Evolutionary conservation across 2,888 invertebrate genomes (phyloP), one percentile per base, ranked within the genome.

Genomic region (Dynastes hyllus): DNA sequence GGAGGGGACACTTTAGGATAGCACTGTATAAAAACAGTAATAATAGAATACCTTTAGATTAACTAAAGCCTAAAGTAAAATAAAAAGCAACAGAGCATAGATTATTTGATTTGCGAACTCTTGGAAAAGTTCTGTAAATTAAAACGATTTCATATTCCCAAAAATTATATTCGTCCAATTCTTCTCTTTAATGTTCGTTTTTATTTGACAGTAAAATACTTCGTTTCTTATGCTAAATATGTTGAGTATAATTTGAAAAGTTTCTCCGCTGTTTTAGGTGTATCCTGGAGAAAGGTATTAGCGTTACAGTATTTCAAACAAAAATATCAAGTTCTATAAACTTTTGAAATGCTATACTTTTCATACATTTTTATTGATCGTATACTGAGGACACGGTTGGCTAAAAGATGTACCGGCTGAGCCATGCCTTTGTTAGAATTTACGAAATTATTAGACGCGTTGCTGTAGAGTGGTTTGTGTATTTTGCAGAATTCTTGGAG

Each of bases 131-230:
- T 66, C 2, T 65, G 65, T 45, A 0, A 45, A 45, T 45, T 45
- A 45, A 45, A 45, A 45, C 40, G 40, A 45, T 45, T 45, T 45
- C 45, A 11, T 11, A 45, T 45, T 45, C 45, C 45, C 11, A 45
- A 45, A n/a, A 66, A 9, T n/a, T 37, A 71, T 29, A 29, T 71
- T 37, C 45, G 45, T 55, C 6, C 70, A 29, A 71, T 71, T 71
- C 51, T 40, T 29, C 53, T 70, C 53, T 71, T 58, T 71, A 55
- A 55, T 71, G 32, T 29, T 37, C 53, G 50, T 71, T 71, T 70
- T 71, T 58, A 71, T 55, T 71, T 29, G 71, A 55, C 71, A 71
- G 32, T 71, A 71, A 71, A 71, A 71, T 71, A 71, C n/a, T 55
- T 71, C 55, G 37, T 55, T 71, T 16, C 40, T 71, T 55, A 55